Evolutionary conservation across 2,797 vertebrate species (phyloP), one percentile per base, ranked within the genome.

Genomic region (Silurus lanzhouensis): DNA sequence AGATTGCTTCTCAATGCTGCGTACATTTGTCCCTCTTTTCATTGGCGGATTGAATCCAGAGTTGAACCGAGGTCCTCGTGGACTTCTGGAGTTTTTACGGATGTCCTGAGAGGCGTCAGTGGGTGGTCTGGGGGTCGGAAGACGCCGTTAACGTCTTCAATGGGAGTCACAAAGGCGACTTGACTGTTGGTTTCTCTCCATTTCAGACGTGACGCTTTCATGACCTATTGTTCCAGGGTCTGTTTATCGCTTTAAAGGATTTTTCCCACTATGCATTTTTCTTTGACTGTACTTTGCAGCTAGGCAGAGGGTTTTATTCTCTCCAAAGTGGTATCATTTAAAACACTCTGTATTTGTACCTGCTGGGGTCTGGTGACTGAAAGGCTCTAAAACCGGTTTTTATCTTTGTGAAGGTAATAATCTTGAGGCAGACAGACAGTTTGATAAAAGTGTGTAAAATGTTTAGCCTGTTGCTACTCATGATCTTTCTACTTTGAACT

Each of bases 61-160:
- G 92, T 93, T 93, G 90, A 92, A 84, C 25, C n/a, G 89, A 91
- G 85, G 89, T 90, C 87, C 85, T 87, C 83, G 88, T 90, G 89
- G 89, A 89, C 48, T n/a, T n/a, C n/a, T n/a, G n/a, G n/a, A n/a
- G n/a, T 75, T 91, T 89, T 89, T 93, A 92, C 88, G 87, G 86
- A 80, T 66, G 87, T 87, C 89, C 84, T 88, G 84, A 52, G 83
- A n/a, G 61, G 81, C 27, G 60, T 83, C 90, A 87, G 90, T 94
- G 93, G 93, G 94, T 95, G 94, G 94, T 94, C 94, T 88, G 44
- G 38, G 17, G 19, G 63, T 60, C 83, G 20, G 14, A n/a, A 84
- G 46, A 25, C 58, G 22, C 44, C 38, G 13, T 20, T 58, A 80
- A 38, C 77, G 61, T 52, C 7, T 48, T 87, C 87, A 84, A 86